Base-by-base conservation (phyloP, 2,888 invertebrate species). In the Iselma pallidipennis region DNA sequence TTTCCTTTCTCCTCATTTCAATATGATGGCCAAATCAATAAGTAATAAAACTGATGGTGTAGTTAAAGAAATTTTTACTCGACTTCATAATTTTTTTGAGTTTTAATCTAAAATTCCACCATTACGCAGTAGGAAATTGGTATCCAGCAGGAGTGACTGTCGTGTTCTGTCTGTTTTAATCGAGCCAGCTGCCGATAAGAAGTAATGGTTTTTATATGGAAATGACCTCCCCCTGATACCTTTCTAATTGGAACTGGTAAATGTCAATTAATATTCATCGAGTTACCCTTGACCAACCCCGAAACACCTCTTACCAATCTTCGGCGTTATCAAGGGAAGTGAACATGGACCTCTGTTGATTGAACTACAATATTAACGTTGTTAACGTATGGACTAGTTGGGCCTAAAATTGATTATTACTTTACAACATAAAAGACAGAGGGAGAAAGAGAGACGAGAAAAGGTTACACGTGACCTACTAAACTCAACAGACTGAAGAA, bases 181-280 rank as follows among this genome's bases (percentile, higher is more conserved):
- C 59, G 68, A 67, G 66, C 61, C 70, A 68, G 65, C 65, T 61
- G 71, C 62, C 74, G 74, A 77, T 77, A 76, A 77, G 76, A 74
- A 76, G 65, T 78, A 79, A 79, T 79, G 76, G 77, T 75, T 77
- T 79, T 77, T 74, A 71, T 73, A 77, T 77, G 77, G 73, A 76
- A 79, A 78, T 77, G 66, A 69, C 66, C 67, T 59, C 49, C 67
- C 61, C 49, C 69, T 73, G 73, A 77, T 77, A 74, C 74, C 71
- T 72, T 71, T 74, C 76, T 77, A 78, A 79, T 78, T 79, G 77
- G 75, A 73, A 71, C 74, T 69, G 73, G 75, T 74, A 73, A 76
- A 76, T 74, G 74, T 74, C 76, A 74, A 78, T 79, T 78, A 79
- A 79, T 78, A 78, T 78, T 78, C 77, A 78, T 77, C 73, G 75